These are phyloP conservation scores for Drosophila yakuba DNA, from an alignment of 1,140 invertebrate genomes.

Conservation along the genomic window DNA sequence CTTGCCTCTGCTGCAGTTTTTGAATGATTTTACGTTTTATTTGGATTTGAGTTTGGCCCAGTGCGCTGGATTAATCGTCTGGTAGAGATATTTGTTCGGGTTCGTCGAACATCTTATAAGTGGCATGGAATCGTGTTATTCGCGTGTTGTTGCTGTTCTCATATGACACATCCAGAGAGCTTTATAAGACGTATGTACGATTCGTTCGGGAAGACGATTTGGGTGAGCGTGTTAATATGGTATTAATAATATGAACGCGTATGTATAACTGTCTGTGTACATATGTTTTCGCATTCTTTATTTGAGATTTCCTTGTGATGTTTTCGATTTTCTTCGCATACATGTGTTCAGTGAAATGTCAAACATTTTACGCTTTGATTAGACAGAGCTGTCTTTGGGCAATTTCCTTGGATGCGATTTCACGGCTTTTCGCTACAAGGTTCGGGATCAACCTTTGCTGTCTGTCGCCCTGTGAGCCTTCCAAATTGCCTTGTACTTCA, in stretches of 20 bases:
- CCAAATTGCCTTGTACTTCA: conserved; percentile 44
- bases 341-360: conserved; percentile 44
- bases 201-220: conserved; percentile 25
- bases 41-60: conserved; percentile 44
- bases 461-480: conserved; percentile 5
- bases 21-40: conserved; percentile 34
- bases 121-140: conserved; percentile 16
- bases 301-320: conserved; percentile 24
- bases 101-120: conserved; percentile 67
- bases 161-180: conserved; percentile 71
- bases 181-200: conserved; percentile 59
- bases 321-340: conserved; percentile 25
- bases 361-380: conserved; percentile 21
- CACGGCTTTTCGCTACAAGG: conserved; percentile 5
- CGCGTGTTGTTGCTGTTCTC: conserved; percentile 35
- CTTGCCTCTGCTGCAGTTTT: conserved; percentile 63
- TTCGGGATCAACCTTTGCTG: conserved; percentile 12
- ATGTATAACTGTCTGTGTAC: conserved; percentile 11
- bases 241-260: conserved; percentile 67
- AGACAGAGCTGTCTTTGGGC: background rate
- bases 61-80: conserved; percentile 39
- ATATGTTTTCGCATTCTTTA: conserved; percentile 47
- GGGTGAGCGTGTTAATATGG: conserved; percentile 71
- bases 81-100: conserved; percentile 48
- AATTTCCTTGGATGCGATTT: background rate